Evolutionary conservation across 2,113 vertebrate genomes (phyloP), one percentile per base, ranked within the genome.

Genomic region (Heterochromis multidens): DNA sequence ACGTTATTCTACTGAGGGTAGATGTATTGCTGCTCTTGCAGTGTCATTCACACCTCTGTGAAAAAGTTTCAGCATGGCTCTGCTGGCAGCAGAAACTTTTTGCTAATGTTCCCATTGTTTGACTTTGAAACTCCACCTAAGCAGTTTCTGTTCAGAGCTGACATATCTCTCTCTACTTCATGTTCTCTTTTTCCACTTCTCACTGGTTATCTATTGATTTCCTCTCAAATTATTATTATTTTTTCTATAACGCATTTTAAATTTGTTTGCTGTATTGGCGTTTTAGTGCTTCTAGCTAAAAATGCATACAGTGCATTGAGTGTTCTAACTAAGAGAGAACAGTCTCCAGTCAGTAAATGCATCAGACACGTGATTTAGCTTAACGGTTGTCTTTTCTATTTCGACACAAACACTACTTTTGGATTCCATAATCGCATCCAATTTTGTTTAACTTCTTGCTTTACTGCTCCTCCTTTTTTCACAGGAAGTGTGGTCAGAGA

Each of bases 401-500:
- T 77, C 29, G 5, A 57, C n/a, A 37, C 19, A 25, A 60, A 79
- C 12, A 35, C 2, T n/a, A n/a, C 8, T 43, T 77, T 46, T 31
- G 57, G 31, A 52, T 67, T 56, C 61, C 13, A 10, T 40, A 31
- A 54, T 80, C 2, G 3, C 37, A 54, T 8, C 40, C 61, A 58
- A 3, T 58, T 80, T 33, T 82, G 10, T 76, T 60, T 11, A 23
- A 16, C 11, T n/a, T 46, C 6, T 61, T 54, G 33, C 21, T 61
- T 67, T 58, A 49, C 21, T 25, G 1, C 17, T 70, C 7, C 6
- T 82, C 27, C 4, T 56, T 54, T 16, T 82, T 29, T 52, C 33
- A 49, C 91, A 96, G 96, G 65, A 89, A 97, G 85, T 97, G 96
- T 90, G 96, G 96, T 59, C 95, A 96, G 77, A 94, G 95, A n/a